Base-by-base conservation (phyloP, 2,888 invertebrate species). In the Seira ritae region DNA sequence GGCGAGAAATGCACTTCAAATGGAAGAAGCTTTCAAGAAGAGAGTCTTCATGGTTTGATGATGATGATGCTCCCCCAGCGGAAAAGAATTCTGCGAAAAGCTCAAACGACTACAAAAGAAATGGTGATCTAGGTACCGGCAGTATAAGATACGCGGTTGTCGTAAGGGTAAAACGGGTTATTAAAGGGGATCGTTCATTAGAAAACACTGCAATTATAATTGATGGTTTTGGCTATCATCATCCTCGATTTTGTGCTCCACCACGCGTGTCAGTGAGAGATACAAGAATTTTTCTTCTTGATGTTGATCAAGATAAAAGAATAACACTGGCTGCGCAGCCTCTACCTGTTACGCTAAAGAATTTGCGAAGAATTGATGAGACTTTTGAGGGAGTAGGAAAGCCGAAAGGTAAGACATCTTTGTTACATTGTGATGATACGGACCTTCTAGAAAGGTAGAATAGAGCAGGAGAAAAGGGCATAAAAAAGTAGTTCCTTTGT, bases 181-280 rank as follows among this genome's bases (percentile, higher is more conserved):
- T 88, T 74, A 85, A 77, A 78, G 88, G 88, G 23, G 88, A 88
- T 79, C 83, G 87, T 31, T 24, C 71, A 12, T 55, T 88, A 20
- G 88, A 88, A 75, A 87, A 85, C 66, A 86, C 87, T 31, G 62
- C 86, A 50, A 87, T 87, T 77, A 77, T 86, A 69, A 84, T 87
- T 76, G 86, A 82, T 19, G 86, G 84, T 19, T 78, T 86, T 65
- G 68, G 76, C 71, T 79, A 73, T 72, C 70, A 37, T 24, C 46
- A 83, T 65, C 82, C 74, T 31, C 50, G 74, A 62, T 83, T 75
- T 79, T 69, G 85, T 70, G 73, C 70, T 50, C 76, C 67, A 62
- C 75, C 62, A 62, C 73, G 73, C 62, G 65, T 83, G 72, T 70
- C 85, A 17, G 80, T 86, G 1, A 74, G 84, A 50, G 88, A 88